Evolutionary conservation across 2,113 vertebrate species (phyloP), one percentile per base, ranked within the genome.

Genomic region (Ophiodon elongatus): DNA sequence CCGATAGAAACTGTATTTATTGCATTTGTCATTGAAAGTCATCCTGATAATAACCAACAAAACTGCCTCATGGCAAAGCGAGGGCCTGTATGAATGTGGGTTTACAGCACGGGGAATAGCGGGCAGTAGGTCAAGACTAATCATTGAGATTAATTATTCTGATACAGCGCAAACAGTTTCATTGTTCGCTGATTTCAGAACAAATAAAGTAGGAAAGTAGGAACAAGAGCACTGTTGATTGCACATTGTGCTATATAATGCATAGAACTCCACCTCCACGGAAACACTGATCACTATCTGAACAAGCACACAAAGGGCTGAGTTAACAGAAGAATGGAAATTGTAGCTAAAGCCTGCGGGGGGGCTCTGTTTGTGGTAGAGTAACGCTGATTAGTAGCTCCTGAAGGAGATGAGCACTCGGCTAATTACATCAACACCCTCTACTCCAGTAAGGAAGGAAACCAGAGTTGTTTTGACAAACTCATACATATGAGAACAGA

Each of bases 371-470:
- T 80, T 85, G 67, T 82, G 79, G 74, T 65, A 67, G 57, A 77
- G 54, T 60, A 45, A 29, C 3, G 9, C 65, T 90, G 81, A 90
- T 91, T 85, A 90, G 69, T 65, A 43, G 59, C 69, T 87, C 57
- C 27, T 59, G 59, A 71, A 80, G 45, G 66, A 78, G 66, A 84
- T 77, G 56, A 79, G 52, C n/a, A 57, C 56, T 17, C 37, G 67
- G 37, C 77, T 90, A 88, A 93, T 91, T 91, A 88, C 73, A 64
- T 27, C 43, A 76, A 86, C 77, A 78, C 43, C 14, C 37, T 88
- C 8, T 54, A 68, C 27, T 52, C 23, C 59, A 69, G 54, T 66
- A 33, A 70, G 62, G 85, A 75, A 74, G 80, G 8, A 73, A 87
- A 73, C 45, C 35, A n/a, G 54, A 8, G 33, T 57, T 87, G 67